These are phyloP conservation scores for Xestoiulus laeticollis DNA, from an alignment of 2,888 invertebrate genomes.

Conservation along the genomic window DNA sequence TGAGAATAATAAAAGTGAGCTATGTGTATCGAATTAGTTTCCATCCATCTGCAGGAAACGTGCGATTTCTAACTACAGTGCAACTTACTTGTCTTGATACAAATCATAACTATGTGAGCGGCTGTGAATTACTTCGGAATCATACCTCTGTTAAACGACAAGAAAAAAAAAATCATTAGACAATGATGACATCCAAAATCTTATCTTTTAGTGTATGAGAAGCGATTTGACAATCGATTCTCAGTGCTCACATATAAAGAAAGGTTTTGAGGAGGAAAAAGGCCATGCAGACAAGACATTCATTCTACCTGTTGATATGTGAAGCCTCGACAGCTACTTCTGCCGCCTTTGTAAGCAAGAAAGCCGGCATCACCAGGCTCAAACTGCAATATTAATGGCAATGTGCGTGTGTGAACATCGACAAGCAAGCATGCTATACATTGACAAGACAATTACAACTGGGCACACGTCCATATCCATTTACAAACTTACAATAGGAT, in stretches of 20 bases:
- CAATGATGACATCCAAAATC: background rate
- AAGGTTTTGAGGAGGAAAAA: background rate
- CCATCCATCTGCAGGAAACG: background rate
- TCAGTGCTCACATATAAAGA: background rate
- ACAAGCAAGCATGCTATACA: background rate
- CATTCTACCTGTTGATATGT: slow-evolving; percentile 46
- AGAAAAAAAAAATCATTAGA: background rate
- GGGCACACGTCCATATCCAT: no score
- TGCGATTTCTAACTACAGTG: background rate
- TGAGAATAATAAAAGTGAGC: background rate
- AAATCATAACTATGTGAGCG: slow-evolving; percentile 60
- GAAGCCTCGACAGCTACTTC: slow-evolving; percentile 51
- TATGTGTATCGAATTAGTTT: background rate
- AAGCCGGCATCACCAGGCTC: slow-evolving; percentile 47
- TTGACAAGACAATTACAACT: background rate
- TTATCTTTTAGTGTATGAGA: background rate
- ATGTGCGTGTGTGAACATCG: slow-evolving; percentile 13
- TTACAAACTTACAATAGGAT: no score
- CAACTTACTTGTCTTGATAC: slow-evolving; percentile 55
- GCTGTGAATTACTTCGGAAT: slow-evolving; percentile 58
- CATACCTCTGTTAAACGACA: slow-evolving; percentile 28
- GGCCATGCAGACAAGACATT: slow-evolving; percentile 8
- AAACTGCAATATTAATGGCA: slow-evolving; percentile 44
- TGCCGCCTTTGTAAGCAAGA: slow-evolving; percentile 46
- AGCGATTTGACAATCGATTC: background rate